Base-by-base conservation (phyloP, 2,888 invertebrate species). In the Pheosia gnoma region DNA sequence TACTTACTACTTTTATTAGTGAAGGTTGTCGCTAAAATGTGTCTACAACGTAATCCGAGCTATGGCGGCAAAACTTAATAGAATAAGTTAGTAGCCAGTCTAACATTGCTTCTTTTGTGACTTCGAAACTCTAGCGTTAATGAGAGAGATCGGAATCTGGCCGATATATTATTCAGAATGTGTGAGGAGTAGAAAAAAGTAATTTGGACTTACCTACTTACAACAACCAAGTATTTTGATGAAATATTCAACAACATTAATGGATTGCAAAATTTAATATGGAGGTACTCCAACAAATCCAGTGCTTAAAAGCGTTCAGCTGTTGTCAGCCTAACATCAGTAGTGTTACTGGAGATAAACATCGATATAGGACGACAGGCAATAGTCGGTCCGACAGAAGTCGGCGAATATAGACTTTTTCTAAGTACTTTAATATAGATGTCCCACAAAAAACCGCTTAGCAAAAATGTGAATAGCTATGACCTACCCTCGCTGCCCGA, bases 161-260 rank as follows among this genome's bases (percentile, higher is more conserved):
- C 25, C 25, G 10, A 37, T 53, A 37, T 53, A 53, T 53, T 37
- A 53, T 53, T 53, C 53, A 53, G 36, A 53, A 37, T 53, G 9
- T 9, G 37, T 36, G 25, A 47, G n/a, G 25, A 51, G 25, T 25
- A 51, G 51, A 7, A 9, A 25, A 25, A 25, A 25, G 25, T 25
- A 1, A 25, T 25, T 25, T 25, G 25, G 25, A 25, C 25, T 25
- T 25, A 25, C 25, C 25, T 25, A 25, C 25, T 25, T 25, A 25
- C 25, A 25, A 25, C 39, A 39, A 39, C 38, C n/a, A 55, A 38
- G 38, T 38, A n/a, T 51, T 13, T 38, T 13, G 10, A 54, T 64
- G 61, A 65, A 62, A 60, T 59, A 62, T 65, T 57, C 59, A 65
- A 47, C 13, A 10, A 9, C 45, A 11, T 55, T 65, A 62, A 68